Base-by-base conservation (phyloP, 2,797 vertebrate genomes). In the Crenichthys baileyi region DNA sequence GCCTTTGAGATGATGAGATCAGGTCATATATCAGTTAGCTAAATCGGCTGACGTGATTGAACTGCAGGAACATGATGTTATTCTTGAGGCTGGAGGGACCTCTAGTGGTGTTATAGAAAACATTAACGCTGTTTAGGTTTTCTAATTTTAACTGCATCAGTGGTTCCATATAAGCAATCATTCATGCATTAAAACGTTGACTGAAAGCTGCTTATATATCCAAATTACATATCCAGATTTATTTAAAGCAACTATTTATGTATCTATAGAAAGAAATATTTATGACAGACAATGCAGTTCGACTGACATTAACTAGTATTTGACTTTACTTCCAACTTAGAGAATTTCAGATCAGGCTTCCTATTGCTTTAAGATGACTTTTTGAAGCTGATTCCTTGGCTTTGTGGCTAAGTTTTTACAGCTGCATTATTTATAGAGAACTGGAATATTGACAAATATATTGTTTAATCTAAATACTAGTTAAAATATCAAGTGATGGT, bases 101-200 rank as follows among this genome's bases (percentile, higher is more conserved):
- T 94, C 94, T 95, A 91, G 93, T 95, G 95, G 94, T 68, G 31
- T 60, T 3, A 77, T 4, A 75, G 60, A 75, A 41, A 70, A 84
- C 7, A 58, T 7, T 11, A 65, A 5, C 26, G 7, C 24, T 73
- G 50, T 67, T 76, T 29, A 22, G 8, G 71, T 51, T 46, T 65
- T 36, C 11, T 39, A 0, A 61, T 44, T 55, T 65, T 73, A 58
- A n/a, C 36, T 73, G 36, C 58, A 78, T 13, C 2, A 13, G 16
- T 1, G 74, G 46, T 51, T 16, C 36, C 3, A 60, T 67, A 51
- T n/a, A 79, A 70, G 63, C 5, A 58, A 5, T 44, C 44, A 12
- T 58, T 50, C 0, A 8, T 26, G 26, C 7, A 72, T 55, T 71
- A 46, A 26, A 53, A 0, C 50, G 5, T 70, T 51, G 12, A 46